Evolutionary conservation across 2,888 invertebrate genomes (phyloP).

Genomic region (Notocelia uddmanniana): DNA sequence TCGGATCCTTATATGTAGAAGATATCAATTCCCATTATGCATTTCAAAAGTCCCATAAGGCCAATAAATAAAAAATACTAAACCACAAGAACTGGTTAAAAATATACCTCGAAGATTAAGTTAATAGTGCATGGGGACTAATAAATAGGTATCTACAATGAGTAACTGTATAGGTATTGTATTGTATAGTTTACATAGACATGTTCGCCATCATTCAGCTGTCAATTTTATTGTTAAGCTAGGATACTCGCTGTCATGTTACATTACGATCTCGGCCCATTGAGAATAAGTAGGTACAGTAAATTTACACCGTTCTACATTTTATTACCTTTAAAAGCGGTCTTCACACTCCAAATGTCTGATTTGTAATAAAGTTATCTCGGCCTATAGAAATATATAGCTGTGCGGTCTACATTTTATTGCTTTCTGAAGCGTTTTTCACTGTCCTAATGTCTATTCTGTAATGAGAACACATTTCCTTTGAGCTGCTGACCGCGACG

Average conservation of each 20-base stretch:
- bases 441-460: conserved; percentile 31
- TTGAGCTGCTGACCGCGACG: conserved; percentile 31
- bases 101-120: background rate
- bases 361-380: conserved; percentile 39
- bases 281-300: conserved; percentile 28
- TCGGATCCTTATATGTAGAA: background rate
- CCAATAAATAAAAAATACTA: background rate
- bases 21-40: conserved; percentile 4
- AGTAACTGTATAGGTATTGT: conserved; percentile 11
- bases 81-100: background rate
- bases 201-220: conserved; percentile 36
- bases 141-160: background rate
- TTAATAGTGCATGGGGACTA: background rate
- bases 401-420: conserved; percentile 40
- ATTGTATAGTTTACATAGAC: conserved; percentile 6
- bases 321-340: conserved; percentile 35
- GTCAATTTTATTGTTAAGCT: conserved; percentile 34
- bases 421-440: conserved; percentile 37
- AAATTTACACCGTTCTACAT: conserved; percentile 40
- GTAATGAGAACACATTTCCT: conserved; percentile 40
- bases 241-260: conserved; percentile 25
- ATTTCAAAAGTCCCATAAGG: too few species aligned
- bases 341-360: conserved; percentile 43
- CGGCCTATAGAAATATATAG: conserved; percentile 27
- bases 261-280: conserved; percentile 28